phyloP scores from a whole-genome alignment of 2,888 invertebrate species.

The Macrostomum cliftonense region DNA sequence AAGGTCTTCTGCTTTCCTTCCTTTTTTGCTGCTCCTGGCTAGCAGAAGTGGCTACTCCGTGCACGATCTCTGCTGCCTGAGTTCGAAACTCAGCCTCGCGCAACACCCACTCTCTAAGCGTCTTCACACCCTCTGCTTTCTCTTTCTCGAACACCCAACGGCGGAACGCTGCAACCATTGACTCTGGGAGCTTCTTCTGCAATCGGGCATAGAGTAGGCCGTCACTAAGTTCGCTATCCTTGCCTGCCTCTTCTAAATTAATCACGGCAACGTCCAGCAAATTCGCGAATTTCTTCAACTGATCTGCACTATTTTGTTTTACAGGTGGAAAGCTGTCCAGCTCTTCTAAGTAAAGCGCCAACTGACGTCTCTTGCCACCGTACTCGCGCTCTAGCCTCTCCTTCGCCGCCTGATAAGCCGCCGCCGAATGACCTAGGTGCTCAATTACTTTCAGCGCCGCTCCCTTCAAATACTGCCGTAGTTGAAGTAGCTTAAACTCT shows the following conservation, averaged over 20 bases:
- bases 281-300: conserved; percentile 9
- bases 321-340: conserved; percentile 9
- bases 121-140: conserved; percentile 2
- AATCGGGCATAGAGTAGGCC: conserved; percentile 3
- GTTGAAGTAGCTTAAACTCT: conserved; percentile 13
- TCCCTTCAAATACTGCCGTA: conserved; percentile 11
- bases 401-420: conserved; percentile 10
- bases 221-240: conserved; percentile 1
- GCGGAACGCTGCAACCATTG: too few relatives aligned
- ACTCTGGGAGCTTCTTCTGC: too few relatives aligned
- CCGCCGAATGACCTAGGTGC: conserved; percentile 8
- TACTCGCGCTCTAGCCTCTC: conserved; percentile 10
- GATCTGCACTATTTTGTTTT: background rate
- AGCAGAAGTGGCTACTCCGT: background rate
- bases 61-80: conserved; percentile 5
- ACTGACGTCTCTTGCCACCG: conserved; percentile 9
- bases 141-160: too few relatives aligned
- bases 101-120: conserved; percentile 4
- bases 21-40: too few relatives aligned
- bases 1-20: too few relatives aligned
- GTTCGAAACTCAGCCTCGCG: conserved; percentile 9
- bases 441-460: conserved; percentile 7
- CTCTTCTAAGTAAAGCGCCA: conserved; percentile 7
- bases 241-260: conserved; percentile 8
- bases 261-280: conserved; percentile 6